Percentiles rank a stretch among this genome's conserved stretches.
phyloP scores from a whole-genome alignment of 2,113 vertebrate species.

The Neogale vison region DNA sequence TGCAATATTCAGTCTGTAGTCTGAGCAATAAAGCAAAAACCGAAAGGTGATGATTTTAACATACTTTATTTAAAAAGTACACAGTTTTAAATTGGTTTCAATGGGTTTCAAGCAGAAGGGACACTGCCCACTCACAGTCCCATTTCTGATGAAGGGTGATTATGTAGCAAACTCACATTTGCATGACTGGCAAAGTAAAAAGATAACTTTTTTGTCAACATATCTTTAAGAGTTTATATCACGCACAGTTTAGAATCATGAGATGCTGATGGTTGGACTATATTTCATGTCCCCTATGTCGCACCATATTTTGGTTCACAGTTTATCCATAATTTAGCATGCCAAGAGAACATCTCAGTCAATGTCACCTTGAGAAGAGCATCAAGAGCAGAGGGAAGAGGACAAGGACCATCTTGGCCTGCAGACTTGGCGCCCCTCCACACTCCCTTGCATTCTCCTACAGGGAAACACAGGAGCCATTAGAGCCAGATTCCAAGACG shows the following conservation, averaged over 20 bases:
- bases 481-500: neutral
- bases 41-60: slow-evolving; percentile 88
- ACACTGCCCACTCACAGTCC: slow-evolving; percentile 88
- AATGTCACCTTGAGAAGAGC: slow-evolving; percentile 93
- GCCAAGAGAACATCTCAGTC: slow-evolving; percentile 86
- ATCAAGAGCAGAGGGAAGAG: slow-evolving; percentile 86
- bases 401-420: slow-evolving; percentile 79
- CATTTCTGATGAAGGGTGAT: slow-evolving; percentile 84
- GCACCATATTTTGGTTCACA: slow-evolving; percentile 88
- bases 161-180: slow-evolving; percentile 91
- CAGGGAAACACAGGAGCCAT: slow-evolving; percentile 25
- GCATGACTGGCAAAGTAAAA: slow-evolving; percentile 93
- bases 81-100: slow-evolving; percentile 92
- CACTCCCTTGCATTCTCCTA: slow-evolving; percentile 98
- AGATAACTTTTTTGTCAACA: slow-evolving; percentile 86
- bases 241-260: slow-evolving; percentile 91
- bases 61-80: slow-evolving; percentile 99
- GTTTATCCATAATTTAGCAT: slow-evolving; percentile 90
- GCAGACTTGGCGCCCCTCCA: slow-evolving; percentile 88
- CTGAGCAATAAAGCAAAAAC: slow-evolving; percentile 17
- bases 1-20: neutral
- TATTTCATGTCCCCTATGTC: slow-evolving; percentile 87
- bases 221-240: slow-evolving; percentile 88
- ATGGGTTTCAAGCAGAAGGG: slow-evolving; percentile 95
- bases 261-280: slow-evolving; percentile 90